phyloP scores from a whole-genome alignment of 2,797 vertebrate genomes.

The Heliangelus exortis region DNA sequence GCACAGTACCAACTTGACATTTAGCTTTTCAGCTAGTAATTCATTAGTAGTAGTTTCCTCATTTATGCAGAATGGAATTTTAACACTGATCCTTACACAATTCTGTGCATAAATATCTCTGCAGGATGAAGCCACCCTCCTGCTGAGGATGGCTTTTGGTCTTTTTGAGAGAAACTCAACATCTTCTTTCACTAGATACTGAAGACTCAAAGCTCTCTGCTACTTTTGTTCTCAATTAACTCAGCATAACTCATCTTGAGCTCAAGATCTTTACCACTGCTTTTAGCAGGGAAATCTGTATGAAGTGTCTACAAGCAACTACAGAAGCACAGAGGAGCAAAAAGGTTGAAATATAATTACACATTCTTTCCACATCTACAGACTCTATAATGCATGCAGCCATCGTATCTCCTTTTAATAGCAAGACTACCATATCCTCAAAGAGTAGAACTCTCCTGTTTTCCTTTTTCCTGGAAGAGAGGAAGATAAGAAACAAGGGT shows the following conservation, averaged over 20 bases:
- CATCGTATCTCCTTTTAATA: background rate
- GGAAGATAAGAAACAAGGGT: background rate
- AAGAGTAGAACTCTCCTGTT: background rate
- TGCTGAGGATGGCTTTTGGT: accelerated
- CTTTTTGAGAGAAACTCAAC: background rate
- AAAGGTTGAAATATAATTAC: background rate
- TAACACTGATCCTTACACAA: background rate
- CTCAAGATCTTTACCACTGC: background rate
- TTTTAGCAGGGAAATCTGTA: background rate
- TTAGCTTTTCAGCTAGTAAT: background rate
- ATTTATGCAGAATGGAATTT: background rate
- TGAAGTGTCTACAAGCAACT: background rate
- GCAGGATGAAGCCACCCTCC: background rate
- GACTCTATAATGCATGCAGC: background rate
- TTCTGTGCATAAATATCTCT: background rate
- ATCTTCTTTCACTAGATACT: background rate
- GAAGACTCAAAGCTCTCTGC: background rate
- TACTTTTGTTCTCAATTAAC: constrained; percentile 16
- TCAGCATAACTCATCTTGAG: background rate
- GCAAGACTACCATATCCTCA: background rate
- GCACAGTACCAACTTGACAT: background rate
- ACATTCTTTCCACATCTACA: background rate
- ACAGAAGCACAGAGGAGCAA: background rate
- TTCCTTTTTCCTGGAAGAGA: background rate
- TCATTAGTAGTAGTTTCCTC: background rate